phyloP scores from a whole-genome alignment of 2,888 invertebrate species.

The Gastrophysa polygoni region DNA sequence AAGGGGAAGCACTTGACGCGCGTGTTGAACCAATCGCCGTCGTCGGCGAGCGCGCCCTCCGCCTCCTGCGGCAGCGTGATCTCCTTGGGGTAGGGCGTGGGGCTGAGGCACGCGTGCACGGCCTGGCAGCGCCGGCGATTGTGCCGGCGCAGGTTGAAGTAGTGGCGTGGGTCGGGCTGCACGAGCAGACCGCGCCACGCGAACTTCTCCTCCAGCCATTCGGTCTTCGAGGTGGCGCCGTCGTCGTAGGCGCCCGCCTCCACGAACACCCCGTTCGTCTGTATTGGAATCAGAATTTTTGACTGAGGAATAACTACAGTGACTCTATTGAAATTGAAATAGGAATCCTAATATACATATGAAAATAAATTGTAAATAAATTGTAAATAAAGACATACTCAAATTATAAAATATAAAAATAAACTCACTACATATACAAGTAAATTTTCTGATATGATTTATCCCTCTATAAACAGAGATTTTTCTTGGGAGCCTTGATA shows the following conservation, averaged over 20 bases:
- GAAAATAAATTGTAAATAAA: too few species aligned
- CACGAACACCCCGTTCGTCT: slow-evolving; percentile 75
- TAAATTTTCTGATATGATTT: too few species aligned
- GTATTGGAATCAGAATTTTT: too few species aligned
- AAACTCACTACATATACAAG: too few species aligned
- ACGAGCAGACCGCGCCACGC: slow-evolving; percentile 78
- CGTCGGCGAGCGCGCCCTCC: slow-evolving; percentile 58
- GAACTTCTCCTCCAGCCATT: slow-evolving; percentile 72
- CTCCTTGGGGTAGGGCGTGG: slow-evolving; percentile 76
- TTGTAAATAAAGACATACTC: too few species aligned
- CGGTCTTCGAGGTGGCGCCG: slow-evolving; percentile 68
- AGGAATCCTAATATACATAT: too few species aligned
- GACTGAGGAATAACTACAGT: too few species aligned
- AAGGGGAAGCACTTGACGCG: slow-evolving; percentile 86
- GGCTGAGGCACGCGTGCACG: slow-evolving; percentile 81
- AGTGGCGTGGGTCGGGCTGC: slow-evolving; percentile 80
- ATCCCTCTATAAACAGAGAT: too few species aligned
- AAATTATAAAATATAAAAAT: too few species aligned
- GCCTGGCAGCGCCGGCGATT: slow-evolving; percentile 66
- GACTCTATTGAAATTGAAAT: too few species aligned
- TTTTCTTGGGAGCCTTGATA: too few species aligned
- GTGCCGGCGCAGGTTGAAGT: slow-evolving; percentile 67
- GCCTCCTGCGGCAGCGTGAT: slow-evolving; percentile 53
- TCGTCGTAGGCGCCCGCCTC: slow-evolving; percentile 69
- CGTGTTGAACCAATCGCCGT: slow-evolving; percentile 68